A percentile compares a stretch with the other conserved stretches of the same genome.
Conservation (phyloP, 2,888 invertebrate species). For the Neuroscelio doddi region DNA sequence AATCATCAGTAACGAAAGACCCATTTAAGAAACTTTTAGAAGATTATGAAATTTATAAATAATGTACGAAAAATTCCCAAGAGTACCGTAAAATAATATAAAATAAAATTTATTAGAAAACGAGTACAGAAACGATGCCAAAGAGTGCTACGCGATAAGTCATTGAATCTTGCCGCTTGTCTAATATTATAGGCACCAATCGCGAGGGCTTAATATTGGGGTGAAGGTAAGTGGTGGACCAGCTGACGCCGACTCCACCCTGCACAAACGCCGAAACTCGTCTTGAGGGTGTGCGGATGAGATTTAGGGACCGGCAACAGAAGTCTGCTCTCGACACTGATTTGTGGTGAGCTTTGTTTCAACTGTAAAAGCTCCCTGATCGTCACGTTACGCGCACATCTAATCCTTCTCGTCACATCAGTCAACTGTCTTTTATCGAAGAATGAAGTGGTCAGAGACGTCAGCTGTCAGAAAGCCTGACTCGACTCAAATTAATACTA, state of each 20-base stretch:
- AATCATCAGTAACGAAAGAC: too few relatives aligned
- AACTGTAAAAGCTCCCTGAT: slow-evolving; percentile 58
- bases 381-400: slow-evolving; percentile 39
- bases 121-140: slow-evolving; percentile 49
- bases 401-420: slow-evolving; percentile 13
- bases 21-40: too few relatives aligned
- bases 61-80: too few relatives aligned
- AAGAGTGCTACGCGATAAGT: slow-evolving; percentile 62
- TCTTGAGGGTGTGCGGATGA: slow-evolving; percentile 72
- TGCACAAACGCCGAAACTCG: slow-evolving; percentile 70
- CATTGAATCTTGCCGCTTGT: slow-evolving; percentile 68
- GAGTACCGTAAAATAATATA: slow-evolving; percentile 37
- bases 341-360: slow-evolving; percentile 72
- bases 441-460: neutral
- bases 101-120: slow-evolving; percentile 23
- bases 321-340: slow-evolving; percentile 72
- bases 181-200: slow-evolving; percentile 71
- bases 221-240: slow-evolving; percentile 74
- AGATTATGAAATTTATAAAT: too few relatives aligned
- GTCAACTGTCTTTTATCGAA: slow-evolving; percentile 18
- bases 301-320: slow-evolving; percentile 71
- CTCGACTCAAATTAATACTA: slow-evolving; percentile 5
- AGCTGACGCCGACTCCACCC: slow-evolving; percentile 74
- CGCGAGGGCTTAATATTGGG: slow-evolving; percentile 72
- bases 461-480: neutral